Percentiles rank a stretch among this genome's conserved stretches.
Conservation (phyloP, 2,888 invertebrate genomes). For the Nemoura dubitans region DNA sequence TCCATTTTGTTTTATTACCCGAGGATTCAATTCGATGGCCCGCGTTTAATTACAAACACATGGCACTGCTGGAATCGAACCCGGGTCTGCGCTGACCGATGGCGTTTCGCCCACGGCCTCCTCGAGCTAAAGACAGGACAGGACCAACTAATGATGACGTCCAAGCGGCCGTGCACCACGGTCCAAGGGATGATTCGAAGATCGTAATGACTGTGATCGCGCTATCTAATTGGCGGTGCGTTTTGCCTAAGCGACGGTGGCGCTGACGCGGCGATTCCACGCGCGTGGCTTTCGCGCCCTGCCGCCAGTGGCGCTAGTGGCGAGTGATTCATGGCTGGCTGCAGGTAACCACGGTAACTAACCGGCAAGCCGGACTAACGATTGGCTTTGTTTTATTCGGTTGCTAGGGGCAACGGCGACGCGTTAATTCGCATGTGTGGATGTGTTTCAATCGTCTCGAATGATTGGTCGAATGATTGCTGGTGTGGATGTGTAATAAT, state of each 20-base stretch:
- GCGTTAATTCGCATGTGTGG: no score
- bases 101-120: background rate
- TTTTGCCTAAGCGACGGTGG: background rate
- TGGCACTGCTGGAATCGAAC: background rate
- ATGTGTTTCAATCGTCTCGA: no score
- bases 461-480: no score
- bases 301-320: background rate
- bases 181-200: background rate
- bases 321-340: background rate
- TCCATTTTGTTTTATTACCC: constrained; percentile 4
- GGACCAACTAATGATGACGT: background rate
- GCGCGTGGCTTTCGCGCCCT: background rate
- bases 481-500: no score
- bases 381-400: background rate
- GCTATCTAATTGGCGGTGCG: background rate
- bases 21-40: background rate
- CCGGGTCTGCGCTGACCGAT: background rate
- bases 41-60: background rate
- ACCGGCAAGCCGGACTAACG: background rate
- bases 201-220: background rate
- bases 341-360: background rate
- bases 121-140: no score
- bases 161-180: no score
- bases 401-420: background rate
- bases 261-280: background rate